phyloP scores from a whole-genome alignment of 2,888 invertebrate genomes.

The Eilema depressum region DNA sequence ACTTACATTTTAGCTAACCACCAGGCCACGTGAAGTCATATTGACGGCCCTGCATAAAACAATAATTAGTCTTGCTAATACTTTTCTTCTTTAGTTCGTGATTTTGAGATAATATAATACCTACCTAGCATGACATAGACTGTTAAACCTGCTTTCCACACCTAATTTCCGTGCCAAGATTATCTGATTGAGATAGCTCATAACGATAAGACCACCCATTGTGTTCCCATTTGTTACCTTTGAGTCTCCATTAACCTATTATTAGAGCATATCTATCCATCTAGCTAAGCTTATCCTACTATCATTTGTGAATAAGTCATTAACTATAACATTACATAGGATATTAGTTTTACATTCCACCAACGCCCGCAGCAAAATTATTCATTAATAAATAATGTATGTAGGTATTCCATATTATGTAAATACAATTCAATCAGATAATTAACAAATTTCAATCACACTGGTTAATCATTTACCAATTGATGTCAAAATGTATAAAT shows the following conservation, averaged over 20 bases:
- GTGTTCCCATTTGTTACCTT: not conserved
- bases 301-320: not conserved
- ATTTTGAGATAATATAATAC: no score
- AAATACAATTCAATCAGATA: slow-evolving; percentile 17
- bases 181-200: not conserved
- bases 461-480: slow-evolving; percentile 36
- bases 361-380: not conserved
- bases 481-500: slow-evolving; percentile 39
- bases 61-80: no score
- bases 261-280: not conserved
- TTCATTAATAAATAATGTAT: not conserved
- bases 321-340: not conserved
- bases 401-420: not conserved
- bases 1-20: no score
- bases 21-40: no score
- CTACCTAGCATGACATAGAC: not conserved
- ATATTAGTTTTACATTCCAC: not conserved
- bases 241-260: not conserved
- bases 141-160: not conserved
- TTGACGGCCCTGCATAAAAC: no score
- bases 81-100: no score
- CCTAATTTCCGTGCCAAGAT: not conserved
- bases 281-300: not conserved
- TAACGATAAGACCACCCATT: slow-evolving; percentile 2
- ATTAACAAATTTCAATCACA: slow-evolving; percentile 30